Conservation (phyloP, 1,140 invertebrate species). For the Lutraria rhynchaena region DNA sequence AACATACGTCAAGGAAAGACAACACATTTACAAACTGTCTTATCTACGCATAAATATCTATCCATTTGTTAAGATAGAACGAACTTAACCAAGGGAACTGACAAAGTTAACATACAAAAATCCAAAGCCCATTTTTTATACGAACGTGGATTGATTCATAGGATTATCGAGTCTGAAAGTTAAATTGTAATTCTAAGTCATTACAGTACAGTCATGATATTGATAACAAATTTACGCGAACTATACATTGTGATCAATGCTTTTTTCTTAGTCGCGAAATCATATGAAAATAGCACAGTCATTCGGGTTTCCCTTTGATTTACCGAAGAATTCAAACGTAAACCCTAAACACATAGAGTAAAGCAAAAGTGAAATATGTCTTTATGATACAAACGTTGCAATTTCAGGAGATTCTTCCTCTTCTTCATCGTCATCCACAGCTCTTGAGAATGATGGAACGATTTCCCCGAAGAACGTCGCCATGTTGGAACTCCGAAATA, state of each 20-base stretch:
- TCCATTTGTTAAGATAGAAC: no score
- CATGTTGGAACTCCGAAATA: slow-evolving; percentile 67
- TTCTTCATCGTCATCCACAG: slow-evolving; percentile 79
- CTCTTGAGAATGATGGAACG: slow-evolving; percentile 74
- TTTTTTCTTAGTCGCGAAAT: not conserved
- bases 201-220: no score
- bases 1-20: no score
- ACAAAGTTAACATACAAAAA: no score
- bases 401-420: slow-evolving; percentile 67
- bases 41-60: no score
- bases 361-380: not conserved
- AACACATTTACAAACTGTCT: no score
- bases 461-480: slow-evolving; percentile 79
- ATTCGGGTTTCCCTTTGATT: not conserved
- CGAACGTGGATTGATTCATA: not conserved
- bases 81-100: no score
- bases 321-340: not conserved
- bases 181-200: no score
- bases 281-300: not conserved
- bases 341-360: not conserved
- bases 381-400: not conserved
- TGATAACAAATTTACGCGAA: no score
- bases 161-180: not conserved
- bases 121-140: no score
- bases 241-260: no score